Evolutionary conservation across 2,113 vertebrate species (phyloP), one percentile per base, ranked within the genome.

Genomic region (Corvus moneduloides): DNA sequence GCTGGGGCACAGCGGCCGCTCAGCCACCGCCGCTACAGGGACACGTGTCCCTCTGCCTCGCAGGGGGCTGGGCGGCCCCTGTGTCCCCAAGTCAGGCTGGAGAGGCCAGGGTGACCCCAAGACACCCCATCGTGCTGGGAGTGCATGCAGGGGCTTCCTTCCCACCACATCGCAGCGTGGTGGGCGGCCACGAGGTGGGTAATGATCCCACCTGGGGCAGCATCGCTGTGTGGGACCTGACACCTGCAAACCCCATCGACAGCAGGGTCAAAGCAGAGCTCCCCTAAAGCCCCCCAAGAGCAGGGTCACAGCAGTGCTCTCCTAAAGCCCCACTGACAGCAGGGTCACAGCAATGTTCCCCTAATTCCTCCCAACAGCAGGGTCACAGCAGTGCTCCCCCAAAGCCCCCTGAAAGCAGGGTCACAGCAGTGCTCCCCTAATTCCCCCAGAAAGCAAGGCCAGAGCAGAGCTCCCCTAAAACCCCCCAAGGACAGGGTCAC

Each of bases 171-270:
- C 22, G n/a, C 68, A 18, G 37, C 27, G 13, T 1, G 6, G 7
- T 13, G 84, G 9, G 44, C 1, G 20, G 49, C 55, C 12, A 0
- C 3, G 30, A 32, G 15, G 41, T 6, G 43, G 33, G 59, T 11
- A 13, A 27, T 3, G 61, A 58, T 22, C 37, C n/a, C 54, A 2
- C 4, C 7, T 6, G 5, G 44, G 22, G 9, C 24, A 54, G 10
- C 58, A 33, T 8, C 17, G 0, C 23, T 1, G 8, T 1, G 5
- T 1, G 6, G 39, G 54, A 20, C 43, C 27, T 1, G 2, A 1
- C 13, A 33, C 10, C 52, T 75, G 51, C 37, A 67, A 39, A 61
- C 19, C 28, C 52, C 46, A 49, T 1, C 0, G 4, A 17, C 56
- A 49, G 48, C 67, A n/a, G 67, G 78, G 64, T 41, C 55, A 30